A percentile compares a stretch with the other conserved stretches of the same genome.
Conservation (phyloP, 2,888 invertebrate genomes). For the Pollenia labialis region DNA sequence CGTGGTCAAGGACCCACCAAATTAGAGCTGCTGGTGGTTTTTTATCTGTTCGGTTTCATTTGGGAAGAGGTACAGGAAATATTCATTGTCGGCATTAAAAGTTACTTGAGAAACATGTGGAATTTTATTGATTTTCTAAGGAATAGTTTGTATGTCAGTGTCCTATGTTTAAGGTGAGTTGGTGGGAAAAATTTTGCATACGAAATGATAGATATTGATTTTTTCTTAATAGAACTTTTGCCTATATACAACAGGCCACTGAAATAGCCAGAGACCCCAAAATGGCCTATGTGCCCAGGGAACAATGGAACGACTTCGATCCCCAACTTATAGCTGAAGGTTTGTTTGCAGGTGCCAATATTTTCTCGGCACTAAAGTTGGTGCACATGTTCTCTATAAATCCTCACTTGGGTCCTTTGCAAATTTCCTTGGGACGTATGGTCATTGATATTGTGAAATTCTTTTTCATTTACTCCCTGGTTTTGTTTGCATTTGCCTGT, state of each 20-base stretch:
- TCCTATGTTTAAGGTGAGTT: conserved; percentile 86
- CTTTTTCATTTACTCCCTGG: conserved; percentile 94
- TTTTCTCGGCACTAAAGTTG: conserved; percentile 95
- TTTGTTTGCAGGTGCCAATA: conserved; percentile 96
- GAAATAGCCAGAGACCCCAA: conserved; percentile 89
- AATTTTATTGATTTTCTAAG: conserved; percentile 97
- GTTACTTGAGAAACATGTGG: conserved; percentile 97
- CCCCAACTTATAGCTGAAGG: conserved; percentile 97
- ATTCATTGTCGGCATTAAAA: conserved; percentile 93
- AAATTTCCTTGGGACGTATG: conserved; percentile 95
- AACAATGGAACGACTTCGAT: conserved; percentile 96
- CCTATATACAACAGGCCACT: conserved; percentile 89
- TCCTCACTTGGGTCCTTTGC: conserved; percentile 95
- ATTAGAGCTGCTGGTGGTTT: conserved; percentile 91
- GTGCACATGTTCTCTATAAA: conserved; percentile 97
- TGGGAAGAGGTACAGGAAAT: conserved; percentile 97
- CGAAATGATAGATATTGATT: neutral
- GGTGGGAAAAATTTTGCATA: neutral
- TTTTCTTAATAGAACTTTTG: conserved; percentile 85
- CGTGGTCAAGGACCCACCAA: conserved; percentile 94
- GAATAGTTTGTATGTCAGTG: conserved; percentile 92
- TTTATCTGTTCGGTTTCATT: conserved; percentile 95
- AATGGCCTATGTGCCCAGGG: conserved; percentile 91
- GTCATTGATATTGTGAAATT: conserved; percentile 96
- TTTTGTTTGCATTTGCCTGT: conserved; percentile 96